Evolutionary conservation across 92 coral and sea anemone species (phyloP), one percentile per base, ranked within the genome.

Genomic region (Heliopora coerulea): DNA sequence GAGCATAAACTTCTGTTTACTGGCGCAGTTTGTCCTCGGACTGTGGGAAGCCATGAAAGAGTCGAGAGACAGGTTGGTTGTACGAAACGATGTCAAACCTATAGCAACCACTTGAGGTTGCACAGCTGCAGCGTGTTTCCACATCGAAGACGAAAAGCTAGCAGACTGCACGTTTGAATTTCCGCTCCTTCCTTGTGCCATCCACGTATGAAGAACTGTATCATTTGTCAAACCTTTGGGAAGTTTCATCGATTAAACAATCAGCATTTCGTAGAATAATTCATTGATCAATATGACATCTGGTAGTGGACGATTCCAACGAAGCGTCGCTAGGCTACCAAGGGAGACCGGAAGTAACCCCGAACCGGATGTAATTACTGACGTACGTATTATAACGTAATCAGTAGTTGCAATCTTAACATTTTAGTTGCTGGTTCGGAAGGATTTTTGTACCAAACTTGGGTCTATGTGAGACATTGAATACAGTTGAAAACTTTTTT

Each of bases 31-130:
- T 87, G 93, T 81, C 48, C 93, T 84, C 34, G 97, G 93, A 54
- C 93, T 89, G 56, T 93, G 97, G 33, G 97, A 91, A 15, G 97
- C 91, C 97, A 93, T 90, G 67, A 93, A 89, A 33, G 97, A 85
- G 65, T 93, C 97, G 5, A 93, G 79, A 39, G 97, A 89, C 1
- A 68, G 30, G 31, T 68, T 68, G 9, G 74, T 68, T 19, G 74
- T 44, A 12, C 59, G 50, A 42, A 68, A 68, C 3, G 74, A 59
- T 52, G 59, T 46, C 58, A 68, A 17, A 68, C 59, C 25, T 0
- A 68, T 17, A 9, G 74, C 48, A 0, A 68, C 74, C 5, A 68
- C 59, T 27, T 68, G 74, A 21, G 74, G 74, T 25, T 27, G 29
- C 9, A 3, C 21, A 46, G 26, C 34, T 5, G 18, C 59, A 20